Percentiles rank a stretch among this genome's conserved stretches.
Evolutionary conservation across 1,140 invertebrate genomes (phyloP).

Genomic region (Papilio glaucus): DNA sequence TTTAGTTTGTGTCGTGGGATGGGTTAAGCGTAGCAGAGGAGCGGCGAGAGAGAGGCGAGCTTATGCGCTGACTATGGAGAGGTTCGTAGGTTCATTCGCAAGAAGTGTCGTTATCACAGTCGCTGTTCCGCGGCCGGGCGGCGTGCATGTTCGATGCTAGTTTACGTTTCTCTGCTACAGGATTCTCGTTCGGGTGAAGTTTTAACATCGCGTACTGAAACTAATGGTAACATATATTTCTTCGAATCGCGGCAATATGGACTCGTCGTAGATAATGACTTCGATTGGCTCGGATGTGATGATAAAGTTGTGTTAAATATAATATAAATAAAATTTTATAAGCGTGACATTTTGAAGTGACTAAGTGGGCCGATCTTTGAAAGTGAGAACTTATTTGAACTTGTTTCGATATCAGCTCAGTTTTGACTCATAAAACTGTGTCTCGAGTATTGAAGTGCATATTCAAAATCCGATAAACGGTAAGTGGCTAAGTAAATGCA

Average conservation of each 20-base stretch:
- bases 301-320: conserved; percentile 64
- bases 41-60: conserved; percentile 74
- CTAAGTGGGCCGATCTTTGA: conserved; percentile 61
- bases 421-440: conserved; percentile 74
- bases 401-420: conserved; percentile 75
- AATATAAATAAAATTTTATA: conserved; percentile 61
- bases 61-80: conserved; percentile 71
- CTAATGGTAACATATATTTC: conserved; percentile 47
- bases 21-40: conserved; percentile 52
- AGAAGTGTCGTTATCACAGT: conserved; percentile 79
- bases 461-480: conserved; percentile 58
- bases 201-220: conserved; percentile 55
- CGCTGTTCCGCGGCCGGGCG: conserved; percentile 75
- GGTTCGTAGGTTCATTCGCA: conserved; percentile 75
- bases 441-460: conserved; percentile 70
- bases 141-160: conserved; percentile 57
- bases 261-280: conserved; percentile 70
- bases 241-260: conserved; percentile 63
- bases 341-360: conserved; percentile 56
- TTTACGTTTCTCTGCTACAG: conserved; percentile 45
- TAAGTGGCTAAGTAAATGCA: conserved; percentile 50
- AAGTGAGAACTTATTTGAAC: conserved; percentile 66
- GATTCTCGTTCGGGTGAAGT: conserved; percentile 61
- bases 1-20: conserved; percentile 45
- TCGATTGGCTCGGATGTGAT: conserved; percentile 62